Evolutionary conservation across 1,140 invertebrate species (phyloP), one percentile per base, ranked within the genome.

Genomic region (Rhyacophila brunnea): DNA sequence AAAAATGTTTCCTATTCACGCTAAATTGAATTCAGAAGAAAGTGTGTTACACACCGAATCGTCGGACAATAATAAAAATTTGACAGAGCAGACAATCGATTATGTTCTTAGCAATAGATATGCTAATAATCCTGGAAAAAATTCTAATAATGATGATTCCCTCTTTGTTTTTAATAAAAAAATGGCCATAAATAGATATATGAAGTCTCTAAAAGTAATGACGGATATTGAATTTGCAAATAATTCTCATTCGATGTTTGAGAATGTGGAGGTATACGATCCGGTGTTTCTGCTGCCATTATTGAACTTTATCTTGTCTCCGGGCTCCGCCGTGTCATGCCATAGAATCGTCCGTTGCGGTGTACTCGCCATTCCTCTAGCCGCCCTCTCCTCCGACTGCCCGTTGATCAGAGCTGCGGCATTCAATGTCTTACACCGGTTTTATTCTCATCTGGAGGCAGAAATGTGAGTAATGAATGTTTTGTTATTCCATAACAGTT

Each of bases 281-380:
- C 84, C 89, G 1, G 77, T 82, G 43, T 92, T 91, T 69, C 73
- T 89, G 54, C 75, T 91, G 47, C 86, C 88, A 4, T 69, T 91
- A 14, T 77, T 90, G 53, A 84, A 79, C 62, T 79, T 82, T 58
- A 70, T 90, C 13, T 67, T 90, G 36, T 74, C 79, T 11, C 84
- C 86, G 3, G 83, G 85, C 60, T 84, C 85, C 38, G 73, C 82
- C 4, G 81, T 90, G 9, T 78, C 83, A 0, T 86, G 83, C 65
- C 81, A 85, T 56, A 84, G 83, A 68, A 81, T 90, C 58, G 75
- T 84, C 13, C 77, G 85, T 42, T 81, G 72, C 61, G 87, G 87
- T 6, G 81, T 83, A 48, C 70, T 91, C 36, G 83, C 84, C 7
- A 70, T 90, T n/a, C 76, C 81, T 4, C 77, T 91, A 11, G 73